Conservation (phyloP, 2,113 vertebrate genomes). For the Chloropsis hardwickii region DNA sequence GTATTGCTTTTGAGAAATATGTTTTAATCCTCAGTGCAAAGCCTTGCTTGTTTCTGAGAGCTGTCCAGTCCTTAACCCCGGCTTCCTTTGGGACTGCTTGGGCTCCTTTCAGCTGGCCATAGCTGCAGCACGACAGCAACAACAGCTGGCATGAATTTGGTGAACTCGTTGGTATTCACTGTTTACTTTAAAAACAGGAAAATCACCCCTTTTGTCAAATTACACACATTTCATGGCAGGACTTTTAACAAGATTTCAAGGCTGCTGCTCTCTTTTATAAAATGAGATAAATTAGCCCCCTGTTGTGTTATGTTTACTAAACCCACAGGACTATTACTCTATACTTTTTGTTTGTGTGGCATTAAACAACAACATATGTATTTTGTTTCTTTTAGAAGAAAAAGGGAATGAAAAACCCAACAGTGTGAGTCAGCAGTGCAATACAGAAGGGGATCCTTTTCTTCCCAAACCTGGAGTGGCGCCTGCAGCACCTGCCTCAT, state of each 20-base stretch:
- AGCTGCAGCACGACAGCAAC: background rate
- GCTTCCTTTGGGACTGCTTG: background rate
- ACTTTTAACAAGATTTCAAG: background rate
- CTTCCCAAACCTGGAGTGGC: slow-evolving; percentile 64
- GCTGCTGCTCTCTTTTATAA: background rate
- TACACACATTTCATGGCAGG: background rate
- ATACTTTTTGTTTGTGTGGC: background rate
- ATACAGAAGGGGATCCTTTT: slow-evolving; percentile 56
- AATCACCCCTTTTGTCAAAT: background rate
- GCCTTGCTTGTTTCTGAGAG: background rate
- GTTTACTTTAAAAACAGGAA: background rate
- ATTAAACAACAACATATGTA: background rate
- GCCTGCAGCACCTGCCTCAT: slow-evolving; percentile 38
- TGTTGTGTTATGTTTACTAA: background rate
- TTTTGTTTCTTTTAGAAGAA: slow-evolving; percentile 68
- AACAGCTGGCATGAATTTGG: background rate
- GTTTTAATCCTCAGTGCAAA: background rate
- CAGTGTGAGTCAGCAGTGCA: slow-evolving; percentile 41
- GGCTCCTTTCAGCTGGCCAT: background rate
- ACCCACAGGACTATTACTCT: background rate
- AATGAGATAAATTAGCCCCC: background rate
- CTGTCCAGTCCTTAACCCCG: background rate
- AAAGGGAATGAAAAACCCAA: slow-evolving; percentile 69
- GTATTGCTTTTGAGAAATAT: background rate
- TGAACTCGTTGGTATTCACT: background rate